Evolutionary conservation across 2,113 vertebrate genomes (phyloP).

Genomic region (Taurulus bubalis): DNA sequence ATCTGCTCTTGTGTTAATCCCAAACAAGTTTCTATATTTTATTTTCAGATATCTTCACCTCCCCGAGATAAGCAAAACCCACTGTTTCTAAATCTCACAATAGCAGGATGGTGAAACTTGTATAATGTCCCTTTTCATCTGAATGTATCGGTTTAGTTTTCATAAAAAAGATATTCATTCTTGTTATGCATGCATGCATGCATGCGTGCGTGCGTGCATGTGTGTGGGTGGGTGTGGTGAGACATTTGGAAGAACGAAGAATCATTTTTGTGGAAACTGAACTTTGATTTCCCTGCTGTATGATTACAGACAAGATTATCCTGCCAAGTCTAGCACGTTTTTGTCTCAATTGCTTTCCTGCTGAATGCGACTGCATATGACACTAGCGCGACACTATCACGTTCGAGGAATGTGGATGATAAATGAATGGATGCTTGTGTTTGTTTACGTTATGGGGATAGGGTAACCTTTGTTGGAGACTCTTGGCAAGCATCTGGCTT

Average conservation of each 20-base stretch:
- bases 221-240: too few species aligned
- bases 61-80: not conserved
- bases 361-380: not conserved
- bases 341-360: not conserved
- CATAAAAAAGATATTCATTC: too few species aligned
- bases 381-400: not conserved
- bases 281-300: not conserved
- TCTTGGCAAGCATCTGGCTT: not conserved
- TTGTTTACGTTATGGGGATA: not conserved
- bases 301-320: not conserved
- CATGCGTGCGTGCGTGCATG: too few species aligned
- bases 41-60: not conserved
- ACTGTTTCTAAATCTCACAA: not conserved
- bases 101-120: not conserved
- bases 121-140: not conserved
- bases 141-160: not conserved
- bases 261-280: not conserved
- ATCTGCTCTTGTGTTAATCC: not conserved
- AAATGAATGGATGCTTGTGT: not conserved
- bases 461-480: not conserved
- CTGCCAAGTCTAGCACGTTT: not conserved
- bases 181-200: too few species aligned
- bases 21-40: not conserved
- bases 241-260: not conserved
- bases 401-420: not conserved